Conservation (phyloP, 2,797 vertebrate species). For the Neosilurus hyrtlii region DNA sequence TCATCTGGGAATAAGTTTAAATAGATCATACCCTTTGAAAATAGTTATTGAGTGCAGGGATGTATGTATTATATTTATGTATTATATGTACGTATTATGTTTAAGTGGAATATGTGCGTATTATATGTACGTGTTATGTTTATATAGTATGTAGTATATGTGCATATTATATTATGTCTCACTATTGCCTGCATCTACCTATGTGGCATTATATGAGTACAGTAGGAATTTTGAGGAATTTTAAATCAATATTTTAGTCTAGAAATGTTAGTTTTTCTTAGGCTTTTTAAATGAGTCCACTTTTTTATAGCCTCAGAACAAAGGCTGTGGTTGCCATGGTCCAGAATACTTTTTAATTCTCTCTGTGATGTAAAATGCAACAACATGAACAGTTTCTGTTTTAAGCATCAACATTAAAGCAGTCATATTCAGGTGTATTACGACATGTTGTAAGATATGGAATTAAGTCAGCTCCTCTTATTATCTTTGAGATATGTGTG, state of each 20-base stretch:
- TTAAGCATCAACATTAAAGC: neutral
- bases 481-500: neutral
- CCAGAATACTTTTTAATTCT: neutral
- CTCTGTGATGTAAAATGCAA: neutral
- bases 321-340: neutral
- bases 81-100: no score
- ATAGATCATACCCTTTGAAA: slow-evolving; percentile 61
- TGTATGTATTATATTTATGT: no score
- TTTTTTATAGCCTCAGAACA: neutral
- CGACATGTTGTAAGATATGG: neutral
- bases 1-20: slow-evolving; percentile 53
- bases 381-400: neutral
- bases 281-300: neutral
- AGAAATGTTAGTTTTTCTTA: neutral
- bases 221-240: neutral
- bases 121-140: no score
- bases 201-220: neutral
- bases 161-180: neutral
- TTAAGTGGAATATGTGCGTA: no score
- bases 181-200: neutral
- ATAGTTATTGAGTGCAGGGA: slow-evolving; percentile 53
- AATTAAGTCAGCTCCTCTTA: neutral
- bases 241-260: neutral
- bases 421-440: neutral
- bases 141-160: no score